phyloP scores from a whole-genome alignment of 2,888 invertebrate genomes.

The Cataglyphis altisquamis region DNA sequence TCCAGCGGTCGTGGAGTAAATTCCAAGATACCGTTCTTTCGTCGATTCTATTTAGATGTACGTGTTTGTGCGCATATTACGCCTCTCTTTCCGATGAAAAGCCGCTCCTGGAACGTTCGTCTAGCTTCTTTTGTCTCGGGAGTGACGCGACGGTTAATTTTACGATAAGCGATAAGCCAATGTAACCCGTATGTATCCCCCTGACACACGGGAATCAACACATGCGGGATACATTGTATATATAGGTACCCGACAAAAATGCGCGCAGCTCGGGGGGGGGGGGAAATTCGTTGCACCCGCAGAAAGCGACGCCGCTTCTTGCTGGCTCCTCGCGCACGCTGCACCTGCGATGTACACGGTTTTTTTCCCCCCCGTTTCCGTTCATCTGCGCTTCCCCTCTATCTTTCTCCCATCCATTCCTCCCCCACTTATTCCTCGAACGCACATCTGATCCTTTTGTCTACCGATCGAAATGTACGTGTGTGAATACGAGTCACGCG shows the following conservation, averaged over 20 bases:
- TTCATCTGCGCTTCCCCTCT: not conserved
- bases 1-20: not conserved
- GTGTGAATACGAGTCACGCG: conserved; percentile 12
- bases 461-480: conserved; percentile 13
- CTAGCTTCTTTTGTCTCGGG: conserved; percentile 33
- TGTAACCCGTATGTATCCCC: not conserved
- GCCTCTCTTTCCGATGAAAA: conserved; percentile 4
- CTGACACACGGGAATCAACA: not conserved
- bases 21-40: conserved; percentile 35
- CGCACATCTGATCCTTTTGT: conserved; percentile 48
- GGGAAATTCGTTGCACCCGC: conserved; percentile 18
- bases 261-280: not conserved
- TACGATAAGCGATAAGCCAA: conserved; percentile 43
- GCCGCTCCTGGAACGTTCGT: not conserved
- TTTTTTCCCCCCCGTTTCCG: not conserved
- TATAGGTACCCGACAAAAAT: not conserved
- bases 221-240: not conserved
- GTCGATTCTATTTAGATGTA: not conserved
- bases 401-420: not conserved
- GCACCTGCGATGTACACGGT: conserved; percentile 41
- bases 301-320: not conserved
- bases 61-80: not conserved
- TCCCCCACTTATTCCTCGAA: conserved; percentile 6
- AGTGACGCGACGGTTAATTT: conserved; percentile 51
- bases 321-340: conserved; percentile 23